phyloP scores from a whole-genome alignment of 2,888 invertebrate genomes.

The Allygus modestus region DNA sequence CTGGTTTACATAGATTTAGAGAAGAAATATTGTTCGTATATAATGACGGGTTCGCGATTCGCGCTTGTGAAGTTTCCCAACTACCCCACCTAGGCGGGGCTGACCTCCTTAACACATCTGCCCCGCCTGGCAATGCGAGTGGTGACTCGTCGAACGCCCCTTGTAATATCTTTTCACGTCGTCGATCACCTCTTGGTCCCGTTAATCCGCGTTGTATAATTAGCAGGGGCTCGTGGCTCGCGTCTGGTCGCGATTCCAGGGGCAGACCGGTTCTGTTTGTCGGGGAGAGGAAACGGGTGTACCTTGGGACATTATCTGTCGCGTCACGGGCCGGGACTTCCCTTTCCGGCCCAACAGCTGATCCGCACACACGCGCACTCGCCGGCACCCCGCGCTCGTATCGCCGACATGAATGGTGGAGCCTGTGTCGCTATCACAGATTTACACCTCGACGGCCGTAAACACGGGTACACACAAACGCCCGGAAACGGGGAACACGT shows the following conservation, averaged over 20 bases:
- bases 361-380: constrained; percentile 36
- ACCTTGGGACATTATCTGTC: constrained; percentile 60
- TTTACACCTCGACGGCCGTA: constrained; percentile 16
- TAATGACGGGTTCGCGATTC: no score
- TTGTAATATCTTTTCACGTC: constrained; percentile 18
- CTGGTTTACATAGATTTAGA: no score
- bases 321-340: constrained; percentile 59
- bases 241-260: constrained; percentile 23
- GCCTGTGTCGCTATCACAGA: constrained; percentile 37
- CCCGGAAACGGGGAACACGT: not conserved
- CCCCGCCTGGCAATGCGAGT: no score
- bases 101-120: no score
- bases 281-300: constrained; percentile 58
- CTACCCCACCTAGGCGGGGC: no score
- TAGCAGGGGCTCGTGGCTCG: constrained; percentile 28
- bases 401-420: constrained; percentile 36
- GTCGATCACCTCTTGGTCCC: constrained; percentile 40
- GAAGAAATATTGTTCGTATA: no score
- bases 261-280: constrained; percentile 52
- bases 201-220: constrained; percentile 53
- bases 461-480: not conserved
- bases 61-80: no score
- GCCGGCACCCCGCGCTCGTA: not conserved
- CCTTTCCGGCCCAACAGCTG: constrained; percentile 58
- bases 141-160: no score